Percentiles rank a stretch among this genome's conserved stretches.
These are phyloP conservation scores for Ophion costatus DNA, from an alignment of 2,888 invertebrate genomes.

Conservation along the genomic window DNA sequence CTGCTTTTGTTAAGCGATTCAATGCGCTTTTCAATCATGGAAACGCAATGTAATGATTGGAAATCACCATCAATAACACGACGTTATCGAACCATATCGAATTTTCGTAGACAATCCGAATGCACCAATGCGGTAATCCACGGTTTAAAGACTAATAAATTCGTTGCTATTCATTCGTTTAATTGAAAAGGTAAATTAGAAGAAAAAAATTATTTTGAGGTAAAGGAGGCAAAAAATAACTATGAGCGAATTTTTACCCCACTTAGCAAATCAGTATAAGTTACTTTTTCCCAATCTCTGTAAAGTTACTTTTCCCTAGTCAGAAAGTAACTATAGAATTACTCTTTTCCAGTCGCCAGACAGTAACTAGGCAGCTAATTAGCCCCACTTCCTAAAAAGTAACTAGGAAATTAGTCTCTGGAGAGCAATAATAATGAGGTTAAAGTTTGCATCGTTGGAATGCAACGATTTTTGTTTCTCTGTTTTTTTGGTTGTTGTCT, in stretches of 20 bases:
- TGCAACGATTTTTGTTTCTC: too few species aligned
- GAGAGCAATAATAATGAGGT: too few species aligned
- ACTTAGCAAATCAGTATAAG: too few species aligned
- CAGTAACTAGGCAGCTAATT: too few species aligned
- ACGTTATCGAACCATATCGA: background rate
- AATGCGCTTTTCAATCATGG: background rate
- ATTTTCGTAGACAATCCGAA: background rate
- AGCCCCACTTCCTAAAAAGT: too few species aligned
- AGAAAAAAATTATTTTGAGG: background rate
- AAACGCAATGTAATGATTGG: background rate
- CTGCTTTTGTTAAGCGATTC: background rate
- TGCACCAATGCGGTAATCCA: background rate
- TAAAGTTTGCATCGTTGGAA: too few species aligned
- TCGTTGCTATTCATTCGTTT: background rate
- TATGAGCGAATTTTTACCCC: too few species aligned
- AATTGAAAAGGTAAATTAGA: background rate
- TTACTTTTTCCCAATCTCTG: background rate
- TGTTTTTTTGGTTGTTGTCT: too few species aligned
- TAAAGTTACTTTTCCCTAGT: background rate
- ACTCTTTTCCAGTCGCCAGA: background rate
- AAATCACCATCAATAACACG: background rate
- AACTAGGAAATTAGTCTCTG: too few species aligned
- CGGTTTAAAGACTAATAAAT: background rate
- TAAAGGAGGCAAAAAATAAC: background rate
- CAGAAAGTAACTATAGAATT: background rate